Base-by-base conservation (phyloP, 2,797 vertebrate genomes). In the Enteromius afrohamiltoni region DNA sequence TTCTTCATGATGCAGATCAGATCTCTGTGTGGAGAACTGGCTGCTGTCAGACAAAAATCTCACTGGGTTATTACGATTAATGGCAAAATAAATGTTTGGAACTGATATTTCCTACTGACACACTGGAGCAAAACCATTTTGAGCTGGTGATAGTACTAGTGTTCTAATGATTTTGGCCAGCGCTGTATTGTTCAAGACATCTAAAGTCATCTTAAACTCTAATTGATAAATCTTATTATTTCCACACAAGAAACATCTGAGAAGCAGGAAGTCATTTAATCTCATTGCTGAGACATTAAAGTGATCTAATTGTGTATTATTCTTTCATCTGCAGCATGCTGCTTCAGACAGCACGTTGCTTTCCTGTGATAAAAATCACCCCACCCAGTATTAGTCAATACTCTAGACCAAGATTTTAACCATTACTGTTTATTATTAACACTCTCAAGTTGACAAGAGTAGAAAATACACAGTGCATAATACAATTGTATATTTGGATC, bases 341-440 rank as follows among this genome's bases (percentile, higher is more conserved):
- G 23, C 87, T 90, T 91, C 79, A 26, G 75, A 82, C 85, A 87
- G 82, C 84, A 29, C 2, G 29, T 83, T 67, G 45, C 69, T 84
- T 85, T 77, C 49, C 79, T 80, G 51, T 26, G 58, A 60, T 17
- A 26, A 84, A 76, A 82, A 88, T 86, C 87, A 87, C 83, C 85
- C 92, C 93, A 90, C 93, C 93, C 93, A 91, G 85, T 53, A 91
- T 95, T 94, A 90, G 88, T 80, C 91, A 93, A 93, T 84, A 34
- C 40, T 71, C 34, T 62, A 85, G 69, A 73, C 68, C 62, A 79
- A 37, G 19, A 75, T 78, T 85, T 84, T 1, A 62, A 23, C 60
- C 62, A 81, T 83, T 79, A 75, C 40, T 37, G 65, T 49, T 82
- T 79, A 58, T 77, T 60, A 31, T 76, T 71, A 40, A 53, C 79